Evolutionary conservation across 2,888 invertebrate species (phyloP), one percentile per base, ranked within the genome.

Genomic region (Sinopyrophorus schimmeli): DNA sequence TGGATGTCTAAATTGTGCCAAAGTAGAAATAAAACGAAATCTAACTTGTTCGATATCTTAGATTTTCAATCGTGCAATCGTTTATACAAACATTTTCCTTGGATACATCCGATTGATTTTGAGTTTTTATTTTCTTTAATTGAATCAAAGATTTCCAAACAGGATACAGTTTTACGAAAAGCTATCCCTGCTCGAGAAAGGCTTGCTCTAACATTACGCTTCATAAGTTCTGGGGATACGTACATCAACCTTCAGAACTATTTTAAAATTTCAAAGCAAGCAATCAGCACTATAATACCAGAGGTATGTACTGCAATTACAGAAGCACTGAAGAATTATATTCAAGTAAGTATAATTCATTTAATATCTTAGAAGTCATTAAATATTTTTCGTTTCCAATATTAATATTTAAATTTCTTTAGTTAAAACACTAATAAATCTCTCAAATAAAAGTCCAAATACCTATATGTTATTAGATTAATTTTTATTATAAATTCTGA

Each of bases 341-440:
- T 41, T 24, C 14, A 41, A 32, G 41, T 31, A 41, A 23, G 32
- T 14, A n/a, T n/a, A n/a, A n/a, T n/a, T n/a, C n/a, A n/a, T n/a
- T n/a, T n/a, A n/a, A n/a, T n/a, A n/a, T n/a, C n/a, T n/a, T n/a
- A n/a, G n/a, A n/a, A n/a, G n/a, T n/a, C n/a, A n/a, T n/a, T n/a
- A n/a, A n/a, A n/a, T n/a, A n/a, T n/a, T n/a, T n/a, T n/a, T n/a
- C n/a, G n/a, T n/a, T n/a, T n/a, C n/a, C n/a, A n/a, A n/a, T n/a
- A n/a, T n/a, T n/a, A n/a, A n/a, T n/a, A n/a, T n/a, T n/a, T n/a
- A n/a, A n/a, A n/a, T n/a, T n/a, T n/a, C n/a, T n/a, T n/a, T n/a
- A n/a, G n/a, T n/a, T n/a, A n/a, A n/a, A n/a, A n/a, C n/a, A n/a
- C n/a, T n/a, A n/a, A n/a, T n/a, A n/a, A n/a, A n/a, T n/a, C n/a